These are phyloP conservation scores for Eublepharis macularius DNA, from an alignment of 2,113 vertebrate species.

Conservation along the genomic window DNA sequence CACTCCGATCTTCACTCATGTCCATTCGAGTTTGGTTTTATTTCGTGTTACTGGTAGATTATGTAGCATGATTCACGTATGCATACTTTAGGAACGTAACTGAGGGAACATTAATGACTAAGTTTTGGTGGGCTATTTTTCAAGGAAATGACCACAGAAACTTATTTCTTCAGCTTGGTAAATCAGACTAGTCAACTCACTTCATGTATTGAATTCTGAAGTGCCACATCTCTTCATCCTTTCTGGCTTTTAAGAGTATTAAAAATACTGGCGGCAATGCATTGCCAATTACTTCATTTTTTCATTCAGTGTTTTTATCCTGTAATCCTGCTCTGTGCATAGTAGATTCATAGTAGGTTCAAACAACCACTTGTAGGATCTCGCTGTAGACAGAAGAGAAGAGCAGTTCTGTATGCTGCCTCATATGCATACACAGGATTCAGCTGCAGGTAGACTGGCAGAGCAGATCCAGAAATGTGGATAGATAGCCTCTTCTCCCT, in stretches of 20 bases:
- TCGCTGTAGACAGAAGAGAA: not conserved
- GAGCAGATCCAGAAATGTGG: too few relatives aligned
- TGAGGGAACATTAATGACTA: not conserved
- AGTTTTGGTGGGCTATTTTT: not conserved
- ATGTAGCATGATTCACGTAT: conserved; percentile 33
- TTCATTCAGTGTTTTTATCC: not conserved
- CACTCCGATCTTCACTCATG: not conserved
- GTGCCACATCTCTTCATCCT: not conserved
- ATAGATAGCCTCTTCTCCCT: not conserved
- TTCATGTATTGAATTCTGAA: not conserved
- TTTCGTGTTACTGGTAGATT: conserved; percentile 49
- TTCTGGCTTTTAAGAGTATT: not conserved
- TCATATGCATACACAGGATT: not conserved
- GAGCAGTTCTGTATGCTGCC: not conserved
- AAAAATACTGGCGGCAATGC: not conserved
- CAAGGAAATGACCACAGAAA: not conserved
- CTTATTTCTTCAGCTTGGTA: not conserved
- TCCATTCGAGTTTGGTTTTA: not conserved
- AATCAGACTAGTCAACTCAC: not conserved
- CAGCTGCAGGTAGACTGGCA: not conserved
- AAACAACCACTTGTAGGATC: not conserved
- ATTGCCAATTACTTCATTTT: not conserved
- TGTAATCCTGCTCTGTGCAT: not conserved
- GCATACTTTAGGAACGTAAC: not conserved
- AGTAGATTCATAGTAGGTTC: not conserved